A percentile compares a stretch with the other conserved stretches of the same genome.
phyloP scores from a whole-genome alignment of 2,888 invertebrate genomes.

The Diaperis boleti region DNA sequence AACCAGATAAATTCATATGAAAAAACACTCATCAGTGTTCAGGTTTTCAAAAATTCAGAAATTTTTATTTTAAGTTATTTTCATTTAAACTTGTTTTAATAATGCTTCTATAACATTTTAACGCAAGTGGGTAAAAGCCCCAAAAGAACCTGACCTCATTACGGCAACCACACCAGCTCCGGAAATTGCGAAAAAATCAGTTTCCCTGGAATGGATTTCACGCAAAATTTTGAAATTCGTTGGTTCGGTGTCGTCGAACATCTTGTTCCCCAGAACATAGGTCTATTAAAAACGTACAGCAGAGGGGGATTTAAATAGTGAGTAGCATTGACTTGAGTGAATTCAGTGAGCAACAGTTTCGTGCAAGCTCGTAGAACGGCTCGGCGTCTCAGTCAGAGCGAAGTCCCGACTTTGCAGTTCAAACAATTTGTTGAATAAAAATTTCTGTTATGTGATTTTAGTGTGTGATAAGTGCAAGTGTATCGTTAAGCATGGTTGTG shows the following conservation, averaged over 20 bases:
- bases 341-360: slow-evolving; percentile 39
- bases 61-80: too few species aligned
- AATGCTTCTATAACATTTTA: too few species aligned
- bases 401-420: not conserved
- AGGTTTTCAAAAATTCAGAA: too few species aligned
- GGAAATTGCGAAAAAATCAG: not conserved
- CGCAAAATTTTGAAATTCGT: not conserved
- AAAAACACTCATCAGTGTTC: too few species aligned
- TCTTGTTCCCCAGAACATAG: slow-evolving; percentile 32
- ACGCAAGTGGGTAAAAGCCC: too few species aligned
- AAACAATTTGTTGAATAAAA: slow-evolving; percentile 5
- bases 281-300: slow-evolving; percentile 29
- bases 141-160: too few species aligned
- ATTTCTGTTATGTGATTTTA: slow-evolving; percentile 39
- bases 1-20: too few species aligned
- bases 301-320: slow-evolving; percentile 44
- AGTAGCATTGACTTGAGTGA: slow-evolving; percentile 30
- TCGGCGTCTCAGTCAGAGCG: slow-evolving; percentile 4
- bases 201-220: not conserved
- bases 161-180: too few species aligned
- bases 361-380: slow-evolving; percentile 13
- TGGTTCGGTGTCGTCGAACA: slow-evolving; percentile 30
- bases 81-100: too few species aligned
- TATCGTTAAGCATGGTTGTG: slow-evolving; percentile 60
- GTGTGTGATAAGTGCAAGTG: slow-evolving; percentile 16